Evolutionary conservation across 2,797 vertebrate species (phyloP).

Genomic region (Onychomys torridus): DNA sequence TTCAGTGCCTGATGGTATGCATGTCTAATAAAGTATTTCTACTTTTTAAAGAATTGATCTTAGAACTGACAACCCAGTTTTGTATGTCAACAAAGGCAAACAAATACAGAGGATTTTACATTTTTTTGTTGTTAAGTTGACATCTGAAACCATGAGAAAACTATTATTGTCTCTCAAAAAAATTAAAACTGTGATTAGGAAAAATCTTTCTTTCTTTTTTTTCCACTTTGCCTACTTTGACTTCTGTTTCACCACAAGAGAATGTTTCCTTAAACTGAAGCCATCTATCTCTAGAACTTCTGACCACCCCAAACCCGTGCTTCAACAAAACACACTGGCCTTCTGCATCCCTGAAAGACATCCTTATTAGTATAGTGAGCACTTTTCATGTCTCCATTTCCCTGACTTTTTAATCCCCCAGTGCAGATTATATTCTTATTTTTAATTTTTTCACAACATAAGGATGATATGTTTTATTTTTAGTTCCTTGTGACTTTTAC

Average conservation of each 20-base stretch:
- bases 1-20: background rate
- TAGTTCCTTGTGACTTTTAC: background rate
- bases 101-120: background rate
- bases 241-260: background rate
- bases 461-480: background rate
- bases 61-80: background rate
- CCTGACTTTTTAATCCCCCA: background rate
- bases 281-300: background rate
- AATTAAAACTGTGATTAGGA: background rate
- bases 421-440: background rate
- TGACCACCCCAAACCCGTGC: background rate
- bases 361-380: background rate
- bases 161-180: background rate
- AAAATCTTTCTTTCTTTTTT: background rate
- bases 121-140: background rate
- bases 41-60: background rate
- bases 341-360: background rate
- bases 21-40: slow-evolving; percentile 14
- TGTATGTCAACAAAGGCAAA: background rate
- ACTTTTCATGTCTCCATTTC: background rate
- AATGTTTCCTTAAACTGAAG: background rate
- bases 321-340: background rate
- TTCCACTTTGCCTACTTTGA: background rate
- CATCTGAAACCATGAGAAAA: background rate
- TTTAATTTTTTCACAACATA: background rate